Base-by-base conservation (phyloP, 2,797 vertebrate genomes). In the Telmatherina bonti region DNA sequence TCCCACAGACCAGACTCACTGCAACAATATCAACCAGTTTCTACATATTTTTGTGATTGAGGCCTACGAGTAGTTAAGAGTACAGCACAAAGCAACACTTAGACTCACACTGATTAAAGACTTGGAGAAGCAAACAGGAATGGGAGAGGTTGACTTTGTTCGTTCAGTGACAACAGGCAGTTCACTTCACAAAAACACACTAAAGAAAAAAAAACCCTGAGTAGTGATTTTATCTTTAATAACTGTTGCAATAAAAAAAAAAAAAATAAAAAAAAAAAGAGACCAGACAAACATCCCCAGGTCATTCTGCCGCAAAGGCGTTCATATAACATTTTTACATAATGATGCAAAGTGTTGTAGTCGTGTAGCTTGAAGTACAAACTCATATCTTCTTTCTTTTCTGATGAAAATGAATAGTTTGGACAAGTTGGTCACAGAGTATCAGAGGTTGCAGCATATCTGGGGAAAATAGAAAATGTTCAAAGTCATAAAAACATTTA, bases 191-290 rank as follows among this genome's bases (percentile, higher is more conserved):
- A 60, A 70, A 76, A 67, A 64, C 10, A 43, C 35, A 36, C 10
- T 12, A 12, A 35, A n/a, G 35, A 75, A 75, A 84, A 79, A 54
- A 56, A 74, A 78, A 79, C 67, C 67, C 74, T 81, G 70, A 70
- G 83, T 67, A 73, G 66, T 60, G 64, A 79, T 85, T 67, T 63
- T 84, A 78, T 83, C 86, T 85, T 84, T 70, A 84, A 81, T 86
- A 60, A 81, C 53, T 72, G 64, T 60, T 62, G 78, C 58, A 35
- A 81, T 67, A 63, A 74, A 79, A 86, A 74, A 47, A 31, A n/a
- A n/a, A n/a, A 65, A n/a, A n/a, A n/a, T n/a, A n/a, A n/a, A n/a
- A n/a, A n/a, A n/a, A n/a, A n/a, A n/a, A n/a, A n/a, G n/a, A 16
- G 2, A 72, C 72, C 79, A 72, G 47, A 57, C 57, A 81, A 88